Conservation (phyloP, 2,113 vertebrate species). For the Danionella cerebrum region DNA sequence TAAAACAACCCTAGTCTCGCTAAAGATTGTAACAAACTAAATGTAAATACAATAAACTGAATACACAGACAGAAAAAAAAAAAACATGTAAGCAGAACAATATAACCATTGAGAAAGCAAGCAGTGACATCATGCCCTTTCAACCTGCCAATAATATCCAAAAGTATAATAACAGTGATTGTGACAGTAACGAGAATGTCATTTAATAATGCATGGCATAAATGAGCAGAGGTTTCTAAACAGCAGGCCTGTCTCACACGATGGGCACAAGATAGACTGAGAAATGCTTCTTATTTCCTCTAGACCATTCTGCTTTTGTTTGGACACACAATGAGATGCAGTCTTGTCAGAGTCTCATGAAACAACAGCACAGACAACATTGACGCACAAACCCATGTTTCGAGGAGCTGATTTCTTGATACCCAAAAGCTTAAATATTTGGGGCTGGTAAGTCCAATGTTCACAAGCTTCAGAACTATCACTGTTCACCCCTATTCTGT, state of each 20-base stretch:
- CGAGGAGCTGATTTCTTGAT: background rate
- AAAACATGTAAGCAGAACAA: too few species aligned
- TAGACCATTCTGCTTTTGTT: background rate
- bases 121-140: too few species aligned
- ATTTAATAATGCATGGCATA: background rate
- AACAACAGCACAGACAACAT: background rate
- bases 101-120: too few species aligned
- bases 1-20: too few species aligned
- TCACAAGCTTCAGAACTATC: too few species aligned
- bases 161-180: too few species aligned
- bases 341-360: background rate
- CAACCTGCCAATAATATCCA: background rate
- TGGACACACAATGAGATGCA: background rate
- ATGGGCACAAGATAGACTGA: background rate
- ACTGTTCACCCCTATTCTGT: too few species aligned
- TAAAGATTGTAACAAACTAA: too few species aligned
- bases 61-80: too few species aligned
- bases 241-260: background rate
- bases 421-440: background rate
- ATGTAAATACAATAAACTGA: too few species aligned
- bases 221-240: background rate
- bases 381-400: background rate
- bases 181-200: too few species aligned
- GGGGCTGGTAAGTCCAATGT: too few species aligned
- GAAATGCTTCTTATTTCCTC: conserved; percentile 9